Evolutionary conservation across 1,140 invertebrate genomes (phyloP).

Genomic region (Nomia melanderi): DNA sequence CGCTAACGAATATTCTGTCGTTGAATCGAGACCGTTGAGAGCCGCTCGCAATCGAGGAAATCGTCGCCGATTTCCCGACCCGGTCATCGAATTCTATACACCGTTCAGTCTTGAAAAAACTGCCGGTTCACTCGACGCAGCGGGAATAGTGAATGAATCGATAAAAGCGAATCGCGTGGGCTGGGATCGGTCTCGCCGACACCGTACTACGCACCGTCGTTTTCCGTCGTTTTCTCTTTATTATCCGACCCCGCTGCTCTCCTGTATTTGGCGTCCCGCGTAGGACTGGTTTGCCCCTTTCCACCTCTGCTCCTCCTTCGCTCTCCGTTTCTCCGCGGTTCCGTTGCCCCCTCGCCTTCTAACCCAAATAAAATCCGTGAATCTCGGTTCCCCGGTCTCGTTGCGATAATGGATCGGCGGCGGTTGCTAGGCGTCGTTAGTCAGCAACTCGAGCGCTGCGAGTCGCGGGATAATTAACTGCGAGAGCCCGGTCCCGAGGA

Average conservation of each 20-base stretch:
- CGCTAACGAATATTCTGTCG: too few relatives aligned
- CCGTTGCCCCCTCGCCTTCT: conserved; percentile 3
- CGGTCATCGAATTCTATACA: conserved; percentile 1
- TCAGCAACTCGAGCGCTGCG: neutral
- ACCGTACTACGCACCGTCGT: conserved; percentile 42
- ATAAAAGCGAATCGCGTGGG: conserved; percentile 53
- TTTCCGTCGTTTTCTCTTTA: conserved; percentile 50
- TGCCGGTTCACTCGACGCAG: neutral
- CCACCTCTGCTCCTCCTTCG: neutral
- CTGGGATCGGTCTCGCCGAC: conserved; percentile 7
- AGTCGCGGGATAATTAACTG: conserved; percentile 42
- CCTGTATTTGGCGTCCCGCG: conserved; percentile 50
- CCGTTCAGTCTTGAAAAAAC: neutral
- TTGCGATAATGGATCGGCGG: conserved; percentile 12
- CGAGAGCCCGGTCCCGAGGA: neutral
- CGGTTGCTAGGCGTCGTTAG: conserved; percentile 19
- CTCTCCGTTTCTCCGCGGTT: too few relatives aligned
- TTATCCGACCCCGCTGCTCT: conserved; percentile 29
- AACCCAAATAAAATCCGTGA: conserved; percentile 42
- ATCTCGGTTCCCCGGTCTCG: neutral
- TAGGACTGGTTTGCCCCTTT: conserved; percentile 37
- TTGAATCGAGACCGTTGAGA: neutral
- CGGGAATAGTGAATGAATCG: conserved; percentile 57
- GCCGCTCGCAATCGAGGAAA: too few relatives aligned
- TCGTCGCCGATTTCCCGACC: neutral